Evolutionary conservation across 2,888 invertebrate species (phyloP).

Genomic region (Campoplex nolae): DNA sequence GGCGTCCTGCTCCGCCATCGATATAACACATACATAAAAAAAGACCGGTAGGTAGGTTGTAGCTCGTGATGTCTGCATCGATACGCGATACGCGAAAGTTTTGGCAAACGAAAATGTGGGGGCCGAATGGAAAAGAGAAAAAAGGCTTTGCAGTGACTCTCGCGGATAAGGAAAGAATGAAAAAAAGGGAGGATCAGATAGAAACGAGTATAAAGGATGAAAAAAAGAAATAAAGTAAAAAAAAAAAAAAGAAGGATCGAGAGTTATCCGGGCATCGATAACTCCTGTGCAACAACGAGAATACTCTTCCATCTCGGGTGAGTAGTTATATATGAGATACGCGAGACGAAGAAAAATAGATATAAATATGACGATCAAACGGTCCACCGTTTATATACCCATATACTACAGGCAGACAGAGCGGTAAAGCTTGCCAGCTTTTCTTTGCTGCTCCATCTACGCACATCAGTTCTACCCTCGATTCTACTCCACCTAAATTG

Average conservation of each 20-base stretch:
- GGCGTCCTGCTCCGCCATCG: conserved; percentile 68
- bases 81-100: conserved; percentile 42
- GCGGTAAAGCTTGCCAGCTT: conserved; percentile 42
- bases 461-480: conserved; percentile 26
- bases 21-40: conserved; percentile 71
- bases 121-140: not conserved
- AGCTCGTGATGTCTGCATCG: conserved; percentile 45
- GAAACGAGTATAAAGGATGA: conserved; percentile 16
- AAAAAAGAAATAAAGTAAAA: not conserved
- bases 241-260: conserved; percentile 25
- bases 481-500: conserved; percentile 41
- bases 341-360: conserved; percentile 76
- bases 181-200: conserved; percentile 19
- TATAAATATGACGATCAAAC: conserved; percentile 74
- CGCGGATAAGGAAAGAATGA: conserved; percentile 16
- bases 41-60: conserved; percentile 11
- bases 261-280: conserved; percentile 52
- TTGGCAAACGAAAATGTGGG: conserved; percentile 1
- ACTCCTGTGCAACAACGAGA: conserved; percentile 54
- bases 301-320: conserved; percentile 26
- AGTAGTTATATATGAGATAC: conserved; percentile 70
- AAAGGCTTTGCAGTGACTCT: conserved; percentile 40
- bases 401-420: conserved; percentile 35
- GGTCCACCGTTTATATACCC: conserved; percentile 10
- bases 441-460: conserved; percentile 45